Evolutionary conservation across 2,113 vertebrate genomes (phyloP), one percentile per base, ranked within the genome.

Genomic region (Bombycilla garrulus): DNA sequence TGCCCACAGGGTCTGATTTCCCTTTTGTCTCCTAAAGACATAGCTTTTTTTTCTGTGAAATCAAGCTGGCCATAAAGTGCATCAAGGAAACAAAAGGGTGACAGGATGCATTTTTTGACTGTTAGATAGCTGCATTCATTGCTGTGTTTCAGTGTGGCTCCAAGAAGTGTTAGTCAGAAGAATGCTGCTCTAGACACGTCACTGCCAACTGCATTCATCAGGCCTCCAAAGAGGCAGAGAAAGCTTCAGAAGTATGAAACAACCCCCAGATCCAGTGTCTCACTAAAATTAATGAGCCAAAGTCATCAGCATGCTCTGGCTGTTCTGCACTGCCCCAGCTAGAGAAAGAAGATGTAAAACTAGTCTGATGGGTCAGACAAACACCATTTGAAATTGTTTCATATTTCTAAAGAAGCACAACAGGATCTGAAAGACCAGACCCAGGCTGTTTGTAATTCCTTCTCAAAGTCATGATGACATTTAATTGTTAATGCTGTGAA

Each of bases 201-300:
- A 54, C 15, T 61, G 58, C 86, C 87, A 51, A 15, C 47, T 69
- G 64, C 1, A 8, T 81, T 89, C 77, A 89, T 93, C 71, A 86
- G 16, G n/a, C 24, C 36, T 31, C 36, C 54, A 54, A 76, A 73
- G 62, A 82, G 73, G 33, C 19, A 33, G 69, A 92, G 58, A 70
- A 74, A 78, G 33, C 14, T 71, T 36, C 36, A 86, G 50, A 86
- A 40, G 62, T 70, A 70, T 86, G 88, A 88, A 95, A 92, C 64
- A 91, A 81, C 28, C 26, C 77, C 72, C 54, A 77, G 33, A 26
- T 19, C 22, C 58, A 76, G 6, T 44, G 54, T 66, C 62, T 73
- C 67, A 3, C 74, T 94, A 91, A 95, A 97, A 96, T 94, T 90
- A 95, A 90, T 71, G 62, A 64, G 10, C 48, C 70, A 81, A n/a